Conservation (phyloP, 2,113 vertebrate species). For the Albula goreensis region DNA sequence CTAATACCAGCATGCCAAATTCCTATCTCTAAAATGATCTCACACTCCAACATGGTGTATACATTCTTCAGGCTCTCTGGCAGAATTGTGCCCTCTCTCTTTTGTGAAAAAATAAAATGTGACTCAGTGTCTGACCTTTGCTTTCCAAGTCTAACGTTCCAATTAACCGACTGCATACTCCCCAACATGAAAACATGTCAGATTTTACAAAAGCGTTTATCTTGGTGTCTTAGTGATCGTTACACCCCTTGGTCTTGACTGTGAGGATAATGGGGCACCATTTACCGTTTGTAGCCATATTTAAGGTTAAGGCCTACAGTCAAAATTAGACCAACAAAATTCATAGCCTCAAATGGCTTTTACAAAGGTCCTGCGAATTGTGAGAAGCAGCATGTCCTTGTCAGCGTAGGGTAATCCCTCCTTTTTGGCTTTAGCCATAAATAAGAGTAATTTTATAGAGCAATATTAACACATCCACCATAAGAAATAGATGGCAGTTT, state of each 20-base stretch:
- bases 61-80: background rate
- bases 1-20: too few species aligned
- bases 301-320: slow-evolving; percentile 31
- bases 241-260: background rate
- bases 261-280: background rate
- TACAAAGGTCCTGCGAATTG: slow-evolving; percentile 25
- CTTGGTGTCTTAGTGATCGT: slow-evolving; percentile 14
- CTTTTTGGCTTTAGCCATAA: background rate
- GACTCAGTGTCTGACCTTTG: slow-evolving; percentile 30
- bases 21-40: background rate
- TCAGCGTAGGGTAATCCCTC: slow-evolving; percentile 24
- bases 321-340: slow-evolving; percentile 30
- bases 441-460: slow-evolving; percentile 1
- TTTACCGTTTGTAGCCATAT: background rate
- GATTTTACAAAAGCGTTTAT: background rate
- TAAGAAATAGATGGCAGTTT: slow-evolving; percentile 57
- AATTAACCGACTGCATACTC: slow-evolving; percentile 16
- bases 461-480: slow-evolving; percentile 62
- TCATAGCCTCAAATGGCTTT: slow-evolving; percentile 25
- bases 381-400: slow-evolving; percentile 27
- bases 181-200: slow-evolving; percentile 26
- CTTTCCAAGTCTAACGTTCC: slow-evolving; percentile 10
- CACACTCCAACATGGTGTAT: background rate
- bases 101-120: background rate
- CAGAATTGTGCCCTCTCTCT: slow-evolving; percentile 5